Base-by-base conservation (phyloP, 2,888 invertebrate genomes). In the Orthosia gracilis region DNA sequence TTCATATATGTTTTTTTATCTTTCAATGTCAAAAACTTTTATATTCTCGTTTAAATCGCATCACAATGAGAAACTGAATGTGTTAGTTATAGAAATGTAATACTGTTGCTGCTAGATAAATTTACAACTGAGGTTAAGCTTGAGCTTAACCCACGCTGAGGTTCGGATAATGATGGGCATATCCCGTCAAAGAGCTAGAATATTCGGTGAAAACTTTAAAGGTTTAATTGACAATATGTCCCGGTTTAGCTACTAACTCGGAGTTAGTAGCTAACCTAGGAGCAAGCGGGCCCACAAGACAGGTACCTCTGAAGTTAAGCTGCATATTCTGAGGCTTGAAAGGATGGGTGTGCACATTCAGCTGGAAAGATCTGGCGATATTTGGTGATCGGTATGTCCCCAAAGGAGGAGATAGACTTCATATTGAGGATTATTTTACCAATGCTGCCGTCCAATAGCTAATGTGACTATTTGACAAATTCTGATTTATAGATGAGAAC, bases 51-150 rank as follows among this genome's bases (percentile, higher is more conserved):
- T 21, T 0, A 31, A 63, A 54, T 68, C 61, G 77, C 74, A 76
- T 81, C 78, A 31, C 65, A 64, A 31, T 68, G 64, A 18, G 58
- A 52, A 52, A 52, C 4, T 57, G 72, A 2, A 13, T 17, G 71
- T 63, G 81, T 13, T 85, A 85, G 85, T 45, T 79, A 18, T 82
- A 84, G 85, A 72, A 69, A 67, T 55, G 85, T 64, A 72, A 70
- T 69, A 79, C 71, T 78, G 69, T 73, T 76, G 63, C 17, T 76
- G 49, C 66, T 84, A 78, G 73, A 84, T 72, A 59, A 74, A 70
- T 78, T 74, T 49, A 67, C 23, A 58, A 49, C 31, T 21, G 40
- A 62, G 5, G 68, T 78, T 67, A 78, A 80, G 80, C 73, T 31
- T 45, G 31, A n/a, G n/a, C n/a, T n/a, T n/a, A n/a, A n/a, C n/a